phyloP scores from a whole-genome alignment of 2,113 vertebrate genomes.

The Nesoenas mayeri region DNA sequence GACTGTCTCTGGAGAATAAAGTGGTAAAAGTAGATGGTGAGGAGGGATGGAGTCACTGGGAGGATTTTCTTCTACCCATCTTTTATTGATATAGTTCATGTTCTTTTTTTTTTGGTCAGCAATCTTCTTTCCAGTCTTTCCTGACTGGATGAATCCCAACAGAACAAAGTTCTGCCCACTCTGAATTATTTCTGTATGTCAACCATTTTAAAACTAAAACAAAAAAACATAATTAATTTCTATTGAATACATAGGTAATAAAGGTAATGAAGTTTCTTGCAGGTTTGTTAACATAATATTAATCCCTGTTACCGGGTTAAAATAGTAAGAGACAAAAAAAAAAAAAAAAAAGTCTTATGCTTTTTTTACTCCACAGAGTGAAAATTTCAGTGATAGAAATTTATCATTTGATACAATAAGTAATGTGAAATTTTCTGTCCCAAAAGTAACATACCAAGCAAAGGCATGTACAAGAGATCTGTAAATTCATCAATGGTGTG shows the following conservation, averaged over 20 bases:
- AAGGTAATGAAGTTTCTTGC: not conserved
- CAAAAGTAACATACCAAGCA: not conserved
- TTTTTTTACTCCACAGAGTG: not conserved
- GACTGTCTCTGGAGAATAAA: not conserved
- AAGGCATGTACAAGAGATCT: accelerated
- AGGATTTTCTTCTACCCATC: not conserved
- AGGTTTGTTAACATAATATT: not conserved
- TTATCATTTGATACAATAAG: not conserved
- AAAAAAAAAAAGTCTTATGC: accelerated
- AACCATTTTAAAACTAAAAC: not conserved
- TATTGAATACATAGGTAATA: not conserved
- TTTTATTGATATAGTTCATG: not conserved
- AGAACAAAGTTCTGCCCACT: not conserved
- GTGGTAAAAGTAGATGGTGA: not conserved
- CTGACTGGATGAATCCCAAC: not conserved
- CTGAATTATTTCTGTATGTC: not conserved
- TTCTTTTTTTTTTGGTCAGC: not conserved
- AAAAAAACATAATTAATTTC: not conserved
- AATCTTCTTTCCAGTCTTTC: not conserved
- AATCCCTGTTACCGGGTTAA: not conserved
- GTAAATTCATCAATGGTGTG: not conserved
- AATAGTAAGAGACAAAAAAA: not conserved
- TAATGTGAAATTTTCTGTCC: not conserved
- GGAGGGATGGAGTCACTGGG: accelerated
- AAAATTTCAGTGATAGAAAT: not conserved